Conservation (phyloP, 2,113 vertebrate species). For the Antigone vipio region DNA sequence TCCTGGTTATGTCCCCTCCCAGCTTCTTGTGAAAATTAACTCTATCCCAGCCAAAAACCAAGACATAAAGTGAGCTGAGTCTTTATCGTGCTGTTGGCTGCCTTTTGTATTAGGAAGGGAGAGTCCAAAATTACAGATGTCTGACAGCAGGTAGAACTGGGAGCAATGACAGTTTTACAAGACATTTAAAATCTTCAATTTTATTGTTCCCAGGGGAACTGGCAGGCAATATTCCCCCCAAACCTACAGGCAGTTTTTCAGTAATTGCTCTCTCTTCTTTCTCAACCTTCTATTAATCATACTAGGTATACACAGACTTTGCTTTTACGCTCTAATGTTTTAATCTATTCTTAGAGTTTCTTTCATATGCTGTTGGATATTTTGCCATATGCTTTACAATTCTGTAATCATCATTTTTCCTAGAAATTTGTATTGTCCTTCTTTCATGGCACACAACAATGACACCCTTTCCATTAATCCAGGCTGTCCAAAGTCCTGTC, state of each 20-base stretch:
- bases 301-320: not conserved
- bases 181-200: not conserved
- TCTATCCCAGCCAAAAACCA: too few relatives aligned
- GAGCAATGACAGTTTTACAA: not conserved
- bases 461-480: not conserved
- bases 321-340: not conserved
- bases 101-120: not conserved
- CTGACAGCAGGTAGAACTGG: not conserved
- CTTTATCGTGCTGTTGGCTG: not conserved
- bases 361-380: not conserved
- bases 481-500: not conserved
- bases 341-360: not conserved
- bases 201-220: not conserved
- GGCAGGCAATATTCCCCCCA: not conserved
- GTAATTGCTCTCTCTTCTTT: not conserved
- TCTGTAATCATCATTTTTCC: not conserved
- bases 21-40: too few relatives aligned
- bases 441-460: not conserved
- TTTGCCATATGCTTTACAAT: not conserved
- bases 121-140: slow-evolving; percentile 8
- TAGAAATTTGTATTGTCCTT: not conserved
- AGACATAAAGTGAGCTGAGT: not conserved
- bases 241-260: not conserved
- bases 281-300: not conserved
- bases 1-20: too few relatives aligned